Percentiles rank a stretch among this genome's conserved stretches.
These are phyloP conservation scores for Carassius carassius DNA, from an alignment of 2,113 vertebrate species.

Conservation along the genomic window DNA sequence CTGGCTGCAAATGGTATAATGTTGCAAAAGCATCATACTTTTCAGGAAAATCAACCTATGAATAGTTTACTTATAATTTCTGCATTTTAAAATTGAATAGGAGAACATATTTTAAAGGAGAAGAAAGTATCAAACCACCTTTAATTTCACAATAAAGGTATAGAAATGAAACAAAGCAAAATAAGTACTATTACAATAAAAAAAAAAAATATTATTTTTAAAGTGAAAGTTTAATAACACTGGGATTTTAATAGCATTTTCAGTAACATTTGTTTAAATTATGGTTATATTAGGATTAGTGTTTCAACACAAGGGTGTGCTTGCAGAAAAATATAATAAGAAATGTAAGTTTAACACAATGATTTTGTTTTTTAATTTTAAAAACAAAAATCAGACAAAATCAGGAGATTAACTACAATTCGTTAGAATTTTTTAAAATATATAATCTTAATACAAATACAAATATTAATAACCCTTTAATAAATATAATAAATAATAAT, in stretches of 20 bases:
- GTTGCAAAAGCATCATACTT: not conserved
- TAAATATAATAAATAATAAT: no score
- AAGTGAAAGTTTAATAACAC: not conserved
- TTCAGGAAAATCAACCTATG: not conserved
- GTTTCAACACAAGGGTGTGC: not conserved
- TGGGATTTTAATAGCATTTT: not conserved
- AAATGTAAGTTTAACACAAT: not conserved
- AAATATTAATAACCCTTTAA: no score
- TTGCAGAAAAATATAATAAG: not conserved
- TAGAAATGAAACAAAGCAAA: not conserved
- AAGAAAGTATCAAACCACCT: not conserved
- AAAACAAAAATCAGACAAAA: no score
- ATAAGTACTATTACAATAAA: not conserved
- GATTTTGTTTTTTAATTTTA: not conserved
- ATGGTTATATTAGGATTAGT: not conserved
- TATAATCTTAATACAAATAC: no score
- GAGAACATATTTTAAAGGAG: not conserved
- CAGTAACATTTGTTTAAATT: not conserved
- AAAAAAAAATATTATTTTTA: no score
- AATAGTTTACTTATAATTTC: not conserved
- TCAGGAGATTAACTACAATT: not conserved
- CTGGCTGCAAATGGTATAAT: not conserved
- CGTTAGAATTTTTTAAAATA: no score
- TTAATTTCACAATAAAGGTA: not conserved
- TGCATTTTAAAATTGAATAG: not conserved